Evolutionary conservation across 2,888 invertebrate species (phyloP).

Genomic region (Encarsia formosa): DNA sequence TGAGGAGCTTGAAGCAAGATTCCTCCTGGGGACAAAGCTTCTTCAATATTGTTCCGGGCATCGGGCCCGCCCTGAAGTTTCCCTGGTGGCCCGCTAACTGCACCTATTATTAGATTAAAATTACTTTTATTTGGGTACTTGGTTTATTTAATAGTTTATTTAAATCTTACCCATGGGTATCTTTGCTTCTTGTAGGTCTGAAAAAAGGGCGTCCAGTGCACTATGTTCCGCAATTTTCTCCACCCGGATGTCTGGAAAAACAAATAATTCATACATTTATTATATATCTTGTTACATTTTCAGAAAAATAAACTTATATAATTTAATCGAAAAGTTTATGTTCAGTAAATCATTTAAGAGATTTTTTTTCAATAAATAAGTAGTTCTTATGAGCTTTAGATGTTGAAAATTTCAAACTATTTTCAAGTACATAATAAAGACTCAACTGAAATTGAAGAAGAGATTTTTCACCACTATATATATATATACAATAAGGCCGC

Average conservation of each 20-base stretch:
- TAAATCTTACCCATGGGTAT: constrained; percentile 79
- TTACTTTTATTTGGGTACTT: not conserved
- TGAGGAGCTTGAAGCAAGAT: constrained; percentile 77
- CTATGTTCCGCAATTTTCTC: constrained; percentile 89
- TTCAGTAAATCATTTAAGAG: no score
- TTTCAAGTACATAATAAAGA: no score
- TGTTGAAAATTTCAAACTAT: no score
- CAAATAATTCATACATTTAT: no score
- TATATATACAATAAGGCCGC: no score
- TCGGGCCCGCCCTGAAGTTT: constrained; percentile 89
- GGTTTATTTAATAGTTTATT: not conserved
- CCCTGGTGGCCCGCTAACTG: constrained; percentile 95
- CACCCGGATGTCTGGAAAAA: constrained; percentile 82
- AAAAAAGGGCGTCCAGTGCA: constrained; percentile 95
- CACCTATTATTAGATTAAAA: constrained; percentile 33
- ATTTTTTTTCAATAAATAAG: no score
- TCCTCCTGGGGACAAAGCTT: constrained; percentile 88
- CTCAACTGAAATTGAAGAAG: no score
- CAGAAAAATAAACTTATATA: no score
- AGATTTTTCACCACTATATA: no score
- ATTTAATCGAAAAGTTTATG: no score
- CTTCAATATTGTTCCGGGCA: constrained; percentile 91
- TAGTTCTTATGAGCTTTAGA: no score
- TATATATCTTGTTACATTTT: no score
- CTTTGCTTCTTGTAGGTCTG: constrained; percentile 94